Base-by-base conservation (phyloP, 2,797 vertebrate species). In the Tachyglossus aculeatus region DNA sequence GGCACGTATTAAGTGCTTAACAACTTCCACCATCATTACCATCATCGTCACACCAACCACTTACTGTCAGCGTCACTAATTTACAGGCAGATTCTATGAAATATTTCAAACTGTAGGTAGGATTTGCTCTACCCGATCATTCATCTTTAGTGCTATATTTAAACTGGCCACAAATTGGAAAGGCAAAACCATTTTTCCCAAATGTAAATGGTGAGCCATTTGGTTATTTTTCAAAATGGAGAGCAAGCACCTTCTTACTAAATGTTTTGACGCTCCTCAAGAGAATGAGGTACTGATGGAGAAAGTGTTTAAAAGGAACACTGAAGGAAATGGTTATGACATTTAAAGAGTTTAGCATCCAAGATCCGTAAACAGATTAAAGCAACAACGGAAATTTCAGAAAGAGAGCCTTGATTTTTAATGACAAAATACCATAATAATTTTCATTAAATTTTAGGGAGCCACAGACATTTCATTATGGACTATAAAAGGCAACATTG, bases 361-460 rank as follows among this genome's bases (percentile, higher is more conserved):
- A 59, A 63, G 44, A 81, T 76, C n/a, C 36, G 22, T 70, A 72
- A 81, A 78, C 63, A 78, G 54, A 83, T 87, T 75, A 88, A 84
- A 82, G 71, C 59, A 82, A 81, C 68, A 77, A 77, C 67, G 21
- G 66, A 67, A 76, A 69, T 73, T 86, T 84, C 59, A 68, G 83
- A 83, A 76, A 40, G 65, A 74, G 53, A 81, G 63, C 62, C 15
- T 34, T 54, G 13, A 3, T 56, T 71, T 81, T 79, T 54, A 81
- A 71, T 60, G 52, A 43, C 79, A 80, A 54, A 70, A 75, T 29
- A 39, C n/a, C 33, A 67, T 78, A 79, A 67, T 38, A 68, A 3
- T 63, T 71, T 70, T 83, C 83, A 85, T 69, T 67, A 68, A 36
- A 59, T 59, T 72, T 81, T 73, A 69, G 33, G 31, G 62, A 86